Percentiles rank a stretch among this genome's conserved stretches.
Conservation (phyloP, 2,797 vertebrate genomes). For the Lateolabrax maculatus region DNA sequence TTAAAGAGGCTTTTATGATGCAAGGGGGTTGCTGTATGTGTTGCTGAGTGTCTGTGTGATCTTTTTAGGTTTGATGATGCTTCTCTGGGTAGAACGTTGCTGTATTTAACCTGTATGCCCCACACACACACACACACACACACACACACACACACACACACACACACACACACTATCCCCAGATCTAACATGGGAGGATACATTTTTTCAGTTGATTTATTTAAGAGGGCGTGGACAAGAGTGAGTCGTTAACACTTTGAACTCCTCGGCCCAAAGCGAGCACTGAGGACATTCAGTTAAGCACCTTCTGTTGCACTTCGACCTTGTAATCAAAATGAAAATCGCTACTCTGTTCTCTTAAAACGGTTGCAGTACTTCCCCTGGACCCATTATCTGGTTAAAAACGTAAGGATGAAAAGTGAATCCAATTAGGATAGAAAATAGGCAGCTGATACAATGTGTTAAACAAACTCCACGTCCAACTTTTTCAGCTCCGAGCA, state of each 20-base stretch:
- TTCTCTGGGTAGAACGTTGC: slow-evolving; percentile 69
- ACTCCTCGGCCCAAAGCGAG: slow-evolving; percentile 60
- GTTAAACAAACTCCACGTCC: slow-evolving; percentile 60
- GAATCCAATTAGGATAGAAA: slow-evolving; percentile 61
- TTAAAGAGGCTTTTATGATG: slow-evolving; percentile 76
- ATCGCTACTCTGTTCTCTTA: slow-evolving; percentile 63
- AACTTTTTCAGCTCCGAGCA: slow-evolving; percentile 70
- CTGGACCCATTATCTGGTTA: slow-evolving; percentile 63
- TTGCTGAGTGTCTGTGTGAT: slow-evolving; percentile 78
- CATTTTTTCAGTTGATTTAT: slow-evolving; percentile 29
- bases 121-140: background rate
- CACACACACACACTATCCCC: slow-evolving; percentile 22
- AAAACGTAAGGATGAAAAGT: slow-evolving; percentile 50
- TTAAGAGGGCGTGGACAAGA: slow-evolving; percentile 44
- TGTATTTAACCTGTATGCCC: slow-evolving; percentile 66
- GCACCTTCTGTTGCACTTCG: slow-evolving; percentile 77
- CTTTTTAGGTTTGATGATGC: slow-evolving; percentile 68
- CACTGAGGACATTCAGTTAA: slow-evolving; percentile 70
- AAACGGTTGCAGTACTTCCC: slow-evolving; percentile 58
- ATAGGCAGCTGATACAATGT: slow-evolving; percentile 74
- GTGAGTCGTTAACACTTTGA: slow-evolving; percentile 59
- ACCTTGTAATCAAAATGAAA: slow-evolving; percentile 76
- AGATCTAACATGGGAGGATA: slow-evolving; percentile 50
- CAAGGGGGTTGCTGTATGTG: slow-evolving; percentile 73
- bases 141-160: slow-evolving; percentile 12